Evolutionary conservation across 2,113 vertebrate genomes (phyloP).

Genomic region (Elephas maximus): DNA sequence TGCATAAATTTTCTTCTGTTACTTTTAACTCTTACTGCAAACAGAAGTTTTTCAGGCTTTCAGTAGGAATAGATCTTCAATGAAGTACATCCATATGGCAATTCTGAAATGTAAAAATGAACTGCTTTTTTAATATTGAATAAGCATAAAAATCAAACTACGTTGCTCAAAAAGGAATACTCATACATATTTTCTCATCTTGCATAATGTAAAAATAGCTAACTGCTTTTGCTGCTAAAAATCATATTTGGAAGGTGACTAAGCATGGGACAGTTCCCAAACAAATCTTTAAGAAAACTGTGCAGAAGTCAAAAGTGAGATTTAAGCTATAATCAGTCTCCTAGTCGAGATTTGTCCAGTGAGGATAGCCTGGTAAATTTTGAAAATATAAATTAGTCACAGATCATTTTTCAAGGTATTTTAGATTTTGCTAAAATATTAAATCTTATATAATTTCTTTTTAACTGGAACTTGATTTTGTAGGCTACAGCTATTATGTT

Average conservation of each 20-base stretch:
- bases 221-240: constrained; percentile 75
- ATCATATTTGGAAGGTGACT: constrained; percentile 81
- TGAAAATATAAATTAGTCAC: constrained; percentile 30
- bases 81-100: constrained; percentile 66
- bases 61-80: constrained; percentile 41
- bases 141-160: constrained; percentile 77
- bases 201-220: constrained; percentile 80
- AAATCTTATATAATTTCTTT: constrained; percentile 41
- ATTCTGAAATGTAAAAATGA: constrained; percentile 72
- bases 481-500: neutral
- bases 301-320: constrained; percentile 54
- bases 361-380: constrained; percentile 18
- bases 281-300: constrained; percentile 65
- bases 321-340: constrained; percentile 50
- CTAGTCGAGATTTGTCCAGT: constrained; percentile 35
- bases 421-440: constrained; percentile 31
- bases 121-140: constrained; percentile 74
- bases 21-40: constrained; percentile 67
- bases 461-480: neutral
- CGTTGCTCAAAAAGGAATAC: constrained; percentile 73
- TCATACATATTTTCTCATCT: constrained; percentile 71
- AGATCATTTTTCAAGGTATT: constrained; percentile 49
- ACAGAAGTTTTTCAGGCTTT: constrained; percentile 62
- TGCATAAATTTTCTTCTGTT: constrained; percentile 65
- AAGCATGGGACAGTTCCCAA: constrained; percentile 77